These are phyloP conservation scores for Petrocephalus zakoni DNA, from an alignment of 2,113 vertebrate species.

Conservation along the genomic window DNA sequence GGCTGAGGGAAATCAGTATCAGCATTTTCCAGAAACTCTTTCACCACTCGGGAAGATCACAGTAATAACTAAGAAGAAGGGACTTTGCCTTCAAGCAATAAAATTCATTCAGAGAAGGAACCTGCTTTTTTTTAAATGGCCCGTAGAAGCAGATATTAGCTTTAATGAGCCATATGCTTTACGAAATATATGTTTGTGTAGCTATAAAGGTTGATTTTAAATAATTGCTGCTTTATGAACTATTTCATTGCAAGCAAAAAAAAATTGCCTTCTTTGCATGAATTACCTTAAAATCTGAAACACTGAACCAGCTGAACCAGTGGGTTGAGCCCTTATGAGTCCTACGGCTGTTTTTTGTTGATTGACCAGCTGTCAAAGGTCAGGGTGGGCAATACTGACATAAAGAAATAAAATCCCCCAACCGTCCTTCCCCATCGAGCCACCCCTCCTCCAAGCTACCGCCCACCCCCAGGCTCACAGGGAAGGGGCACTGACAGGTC, in stretches of 20 bases:
- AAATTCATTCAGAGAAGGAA: not conserved
- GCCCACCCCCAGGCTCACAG: not conserved
- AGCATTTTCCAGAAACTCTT: not conserved
- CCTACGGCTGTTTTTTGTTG: not conserved
- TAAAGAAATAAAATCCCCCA: not conserved
- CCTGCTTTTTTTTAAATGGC: not conserved
- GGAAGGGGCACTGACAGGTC: not conserved
- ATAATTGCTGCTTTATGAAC: not conserved
- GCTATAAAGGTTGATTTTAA: not conserved
- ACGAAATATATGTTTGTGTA: not conserved
- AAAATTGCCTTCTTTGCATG: not conserved
- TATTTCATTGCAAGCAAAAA: not conserved
- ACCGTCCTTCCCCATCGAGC: not conserved
- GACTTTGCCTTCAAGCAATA: not conserved
- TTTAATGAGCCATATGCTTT: not conserved
- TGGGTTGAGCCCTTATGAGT: not conserved
- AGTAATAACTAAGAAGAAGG: not conserved
- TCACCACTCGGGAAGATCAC: not conserved
- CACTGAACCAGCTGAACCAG: not conserved
- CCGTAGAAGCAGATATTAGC: not conserved
- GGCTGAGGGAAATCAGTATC: not conserved
- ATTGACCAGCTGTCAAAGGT: not conserved
- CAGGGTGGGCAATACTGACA: not conserved
- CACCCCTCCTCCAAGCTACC: not conserved
- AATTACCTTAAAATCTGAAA: not conserved